Percentiles rank a stretch among this genome's conserved stretches.
Evolutionary conservation across 2,888 invertebrate species (phyloP).

Genomic region (Plagiodera versicolora): DNA sequence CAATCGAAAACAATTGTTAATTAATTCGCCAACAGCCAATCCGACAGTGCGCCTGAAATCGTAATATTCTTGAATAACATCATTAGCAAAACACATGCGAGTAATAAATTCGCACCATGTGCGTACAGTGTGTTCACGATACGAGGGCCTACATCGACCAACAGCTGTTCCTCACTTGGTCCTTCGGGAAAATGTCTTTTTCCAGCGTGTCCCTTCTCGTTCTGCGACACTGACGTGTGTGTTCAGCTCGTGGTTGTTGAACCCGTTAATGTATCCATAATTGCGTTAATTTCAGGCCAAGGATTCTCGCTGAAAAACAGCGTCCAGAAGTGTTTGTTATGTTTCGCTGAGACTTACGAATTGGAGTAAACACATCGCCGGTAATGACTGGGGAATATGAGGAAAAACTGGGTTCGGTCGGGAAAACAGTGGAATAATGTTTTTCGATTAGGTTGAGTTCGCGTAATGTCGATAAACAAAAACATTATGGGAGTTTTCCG

Average conservation of each 20-base stretch:
- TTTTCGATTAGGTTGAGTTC: background rate
- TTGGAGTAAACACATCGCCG: constrained; percentile 15
- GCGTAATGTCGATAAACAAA: background rate
- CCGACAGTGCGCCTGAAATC: background rate
- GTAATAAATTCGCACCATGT: constrained; percentile 15
- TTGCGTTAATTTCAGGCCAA: constrained; percentile 31
- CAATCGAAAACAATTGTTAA: no score
- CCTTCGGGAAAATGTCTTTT: no score
- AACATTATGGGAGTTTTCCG: background rate
- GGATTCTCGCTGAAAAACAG: constrained; percentile 26
- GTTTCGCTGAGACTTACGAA: constrained; percentile 18
- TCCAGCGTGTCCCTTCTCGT: no score
- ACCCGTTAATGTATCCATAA: constrained; percentile 26
- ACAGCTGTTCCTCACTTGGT: background rate
- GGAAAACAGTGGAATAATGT: background rate
- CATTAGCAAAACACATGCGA: constrained; percentile 28
- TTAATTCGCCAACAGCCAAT: background rate
- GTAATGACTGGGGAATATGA: background rate
- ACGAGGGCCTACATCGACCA: background rate
- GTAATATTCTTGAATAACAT: constrained; percentile 16
- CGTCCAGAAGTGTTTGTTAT: constrained; percentile 24
- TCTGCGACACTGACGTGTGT: no score
- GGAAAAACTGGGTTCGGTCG: background rate
- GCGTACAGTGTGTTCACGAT: background rate
- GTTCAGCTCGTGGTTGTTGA: constrained; percentile 23